Evolutionary conservation across 2,797 vertebrate genomes (phyloP).

Genomic region (Sibirionetta formosa): DNA sequence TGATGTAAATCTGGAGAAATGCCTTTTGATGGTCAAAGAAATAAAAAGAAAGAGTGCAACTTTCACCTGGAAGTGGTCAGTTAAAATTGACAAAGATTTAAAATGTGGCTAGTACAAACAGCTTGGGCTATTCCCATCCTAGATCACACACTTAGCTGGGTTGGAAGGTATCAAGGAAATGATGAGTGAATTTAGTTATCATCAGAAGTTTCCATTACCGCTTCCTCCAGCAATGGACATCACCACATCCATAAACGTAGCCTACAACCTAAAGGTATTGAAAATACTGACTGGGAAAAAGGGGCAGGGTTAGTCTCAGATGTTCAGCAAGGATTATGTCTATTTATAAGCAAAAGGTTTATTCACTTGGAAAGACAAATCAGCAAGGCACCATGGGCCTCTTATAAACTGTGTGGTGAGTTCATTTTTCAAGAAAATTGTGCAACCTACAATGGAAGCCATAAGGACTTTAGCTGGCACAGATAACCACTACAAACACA

Average conservation of each 20-base stretch:
- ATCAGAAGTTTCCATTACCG: neutral
- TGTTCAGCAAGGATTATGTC: neutral
- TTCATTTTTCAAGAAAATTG: neutral
- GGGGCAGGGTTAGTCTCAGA: accelerated
- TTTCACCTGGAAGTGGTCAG: neutral
- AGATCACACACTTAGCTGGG: neutral
- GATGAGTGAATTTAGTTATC: neutral
- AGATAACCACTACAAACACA: accelerated
- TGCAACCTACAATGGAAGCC: neutral
- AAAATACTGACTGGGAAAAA: neutral
- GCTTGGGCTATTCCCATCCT: neutral
- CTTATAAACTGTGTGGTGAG: accelerated
- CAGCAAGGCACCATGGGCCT: accelerated
- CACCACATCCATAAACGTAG: accelerated
- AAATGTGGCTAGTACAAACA: neutral
- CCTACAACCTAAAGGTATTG: accelerated
- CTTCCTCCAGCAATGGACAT: accelerated
- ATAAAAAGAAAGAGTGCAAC: neutral
- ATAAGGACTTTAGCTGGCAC: neutral
- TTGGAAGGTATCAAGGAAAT: neutral
- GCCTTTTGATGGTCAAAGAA: neutral
- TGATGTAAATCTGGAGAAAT: neutral
- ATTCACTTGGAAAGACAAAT: neutral
- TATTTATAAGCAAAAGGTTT: neutral
- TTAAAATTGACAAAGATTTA: neutral